phyloP scores from a whole-genome alignment of 2,113 vertebrate species.

The Pterocles burchelli region DNA sequence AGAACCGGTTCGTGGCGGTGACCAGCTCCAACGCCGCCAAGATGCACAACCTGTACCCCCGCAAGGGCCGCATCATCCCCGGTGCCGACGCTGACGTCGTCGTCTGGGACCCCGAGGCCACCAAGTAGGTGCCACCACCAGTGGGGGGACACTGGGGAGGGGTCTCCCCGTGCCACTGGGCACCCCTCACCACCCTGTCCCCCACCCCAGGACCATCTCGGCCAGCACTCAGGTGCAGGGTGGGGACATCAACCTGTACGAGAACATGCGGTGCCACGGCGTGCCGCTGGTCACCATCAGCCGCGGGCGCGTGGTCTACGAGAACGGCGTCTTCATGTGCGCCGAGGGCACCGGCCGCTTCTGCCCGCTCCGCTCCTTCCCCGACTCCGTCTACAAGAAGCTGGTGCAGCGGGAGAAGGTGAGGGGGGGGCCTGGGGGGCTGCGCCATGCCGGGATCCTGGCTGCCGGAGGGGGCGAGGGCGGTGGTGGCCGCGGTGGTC shows the following conservation, averaged over 20 bases:
- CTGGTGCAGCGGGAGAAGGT: slow-evolving; percentile 98
- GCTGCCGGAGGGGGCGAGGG: neutral
- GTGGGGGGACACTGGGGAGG: fast-evolving
- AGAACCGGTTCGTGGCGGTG: slow-evolving; percentile 95
- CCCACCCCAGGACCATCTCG: slow-evolving; percentile 84
- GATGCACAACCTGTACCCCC: slow-evolving; percentile 96
- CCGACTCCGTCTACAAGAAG: slow-evolving; percentile 96
- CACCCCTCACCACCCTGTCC: fast-evolving
- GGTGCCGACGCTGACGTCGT: slow-evolving; percentile 94
- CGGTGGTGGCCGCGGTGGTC: neutral
- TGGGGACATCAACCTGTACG: slow-evolving; percentile 92
- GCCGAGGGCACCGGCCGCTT: slow-evolving; percentile 94
- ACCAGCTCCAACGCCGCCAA: slow-evolving; percentile 97
- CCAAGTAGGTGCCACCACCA: slow-evolving; percentile 77
- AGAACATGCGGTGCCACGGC: slow-evolving; percentile 92
- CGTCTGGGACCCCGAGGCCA: slow-evolving; percentile 97
- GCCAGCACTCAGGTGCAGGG: slow-evolving; percentile 92
- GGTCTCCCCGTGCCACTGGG: fast-evolving
- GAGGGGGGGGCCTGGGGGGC: fast-evolving
- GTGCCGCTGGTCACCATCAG: slow-evolving; percentile 95
- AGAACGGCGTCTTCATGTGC: slow-evolving; percentile 94
- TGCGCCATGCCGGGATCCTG: neutral
- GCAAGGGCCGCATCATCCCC: slow-evolving; percentile 93
- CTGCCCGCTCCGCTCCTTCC: slow-evolving; percentile 92
- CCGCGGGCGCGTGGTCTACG: slow-evolving; percentile 92